These are phyloP conservation scores for Bos taurus DNA, from an alignment of 2,113 vertebrate species.

Conservation along the genomic window ARS-UCD2.0 NC_037337.1:69771501-69772000, in stretches of 20 bases:
- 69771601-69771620: neutral
- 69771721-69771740: neutral
- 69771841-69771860: neutral
- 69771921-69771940: conserved; percentile 47
- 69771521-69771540: conserved; percentile 35
- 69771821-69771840: neutral
- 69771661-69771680: neutral
- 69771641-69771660: neutral
- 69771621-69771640: conserved; percentile 1
- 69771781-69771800: neutral
- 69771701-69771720: conserved; percentile 19
- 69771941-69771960: conserved; percentile 47
- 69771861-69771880: conserved; percentile 33
- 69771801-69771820: neutral
- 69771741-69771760: neutral
- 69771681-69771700: neutral
- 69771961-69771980: conserved; percentile 38
- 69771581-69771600: neutral
- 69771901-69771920: neutral
- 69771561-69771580: neutral
- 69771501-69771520: neutral
- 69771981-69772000: conserved; percentile 40
- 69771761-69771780: conserved; percentile 1
- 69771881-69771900: conserved; percentile 5
- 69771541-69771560: neutral